Evolutionary conservation across 2,113 vertebrate genomes (phyloP).

Genomic region (Dasyurus viverrinus): DNA sequence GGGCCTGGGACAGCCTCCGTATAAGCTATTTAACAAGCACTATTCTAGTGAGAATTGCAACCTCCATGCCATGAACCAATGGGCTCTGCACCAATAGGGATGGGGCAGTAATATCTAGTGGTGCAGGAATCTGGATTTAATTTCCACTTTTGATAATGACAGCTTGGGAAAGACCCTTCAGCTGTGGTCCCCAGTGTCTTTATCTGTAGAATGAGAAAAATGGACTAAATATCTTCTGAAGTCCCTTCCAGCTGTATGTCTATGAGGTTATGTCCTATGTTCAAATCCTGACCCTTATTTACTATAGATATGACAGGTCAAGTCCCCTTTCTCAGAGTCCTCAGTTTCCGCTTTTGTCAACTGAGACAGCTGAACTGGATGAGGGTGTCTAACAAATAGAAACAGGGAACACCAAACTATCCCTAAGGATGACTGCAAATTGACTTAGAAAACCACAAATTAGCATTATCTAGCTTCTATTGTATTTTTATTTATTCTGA

Average conservation of each 20-base stretch:
- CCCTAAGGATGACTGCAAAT: not conserved
- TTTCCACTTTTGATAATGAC: not conserved
- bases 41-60: not conserved
- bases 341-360: not conserved
- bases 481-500: not conserved
- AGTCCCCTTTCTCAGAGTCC: not conserved
- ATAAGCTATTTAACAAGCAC: not conserved
- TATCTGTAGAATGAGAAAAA: not conserved
- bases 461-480: not conserved
- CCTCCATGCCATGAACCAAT: too few relatives aligned
- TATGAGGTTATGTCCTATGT: not conserved
- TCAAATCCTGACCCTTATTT: not conserved
- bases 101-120: not conserved
- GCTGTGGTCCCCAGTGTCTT: not conserved
- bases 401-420: not conserved
- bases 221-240: not conserved
- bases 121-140: not conserved
- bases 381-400: not conserved
- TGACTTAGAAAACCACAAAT: not conserved
- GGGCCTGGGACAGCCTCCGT: not conserved
- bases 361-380: not conserved
- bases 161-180: not conserved
- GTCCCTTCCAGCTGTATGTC: too few relatives aligned
- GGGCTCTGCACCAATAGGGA: too few relatives aligned
- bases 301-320: not conserved